Percentiles rank a stretch among this genome's conserved stretches.
phyloP scores from a whole-genome alignment of 2,888 invertebrate genomes.

The Lymantria dispar region DNA sequence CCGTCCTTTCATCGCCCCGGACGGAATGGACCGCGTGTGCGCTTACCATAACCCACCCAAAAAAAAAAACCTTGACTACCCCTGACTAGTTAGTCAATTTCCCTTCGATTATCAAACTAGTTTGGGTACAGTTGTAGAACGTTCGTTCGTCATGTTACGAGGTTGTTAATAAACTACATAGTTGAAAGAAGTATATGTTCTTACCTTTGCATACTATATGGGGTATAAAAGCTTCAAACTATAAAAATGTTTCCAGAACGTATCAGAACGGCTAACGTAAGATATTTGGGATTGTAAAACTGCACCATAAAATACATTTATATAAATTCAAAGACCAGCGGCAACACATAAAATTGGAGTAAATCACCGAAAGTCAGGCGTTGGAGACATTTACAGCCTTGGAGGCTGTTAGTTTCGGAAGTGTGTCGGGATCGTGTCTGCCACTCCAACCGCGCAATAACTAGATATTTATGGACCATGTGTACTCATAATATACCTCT shows the following conservation, averaged over 20 bases:
- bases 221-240: no score
- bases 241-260: conserved; percentile 3
- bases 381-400: conserved; percentile 76
- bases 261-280: conserved; percentile 54
- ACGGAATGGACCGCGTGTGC: no score
- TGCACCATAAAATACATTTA: conserved; percentile 76
- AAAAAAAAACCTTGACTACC: no score
- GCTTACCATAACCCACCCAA: no score
- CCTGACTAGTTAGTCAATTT: no score
- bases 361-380: conserved; percentile 80
- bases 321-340: conserved; percentile 69
- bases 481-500: not conserved
- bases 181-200: no score
- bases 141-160: no score
- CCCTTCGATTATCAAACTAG: no score
- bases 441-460: conserved; percentile 63
- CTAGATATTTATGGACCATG: not conserved
- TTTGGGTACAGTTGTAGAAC: no score
- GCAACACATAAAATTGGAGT: conserved; percentile 79
- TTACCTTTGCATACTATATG: no score
- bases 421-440: conserved; percentile 49
- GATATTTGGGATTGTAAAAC: conserved; percentile 73
- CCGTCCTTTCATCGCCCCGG: no score
- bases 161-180: no score
- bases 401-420: conserved; percentile 73